Evolutionary conservation across 2,888 invertebrate species (phyloP), one percentile per base, ranked within the genome.

Genomic region (Eupelmus urozonus): DNA sequence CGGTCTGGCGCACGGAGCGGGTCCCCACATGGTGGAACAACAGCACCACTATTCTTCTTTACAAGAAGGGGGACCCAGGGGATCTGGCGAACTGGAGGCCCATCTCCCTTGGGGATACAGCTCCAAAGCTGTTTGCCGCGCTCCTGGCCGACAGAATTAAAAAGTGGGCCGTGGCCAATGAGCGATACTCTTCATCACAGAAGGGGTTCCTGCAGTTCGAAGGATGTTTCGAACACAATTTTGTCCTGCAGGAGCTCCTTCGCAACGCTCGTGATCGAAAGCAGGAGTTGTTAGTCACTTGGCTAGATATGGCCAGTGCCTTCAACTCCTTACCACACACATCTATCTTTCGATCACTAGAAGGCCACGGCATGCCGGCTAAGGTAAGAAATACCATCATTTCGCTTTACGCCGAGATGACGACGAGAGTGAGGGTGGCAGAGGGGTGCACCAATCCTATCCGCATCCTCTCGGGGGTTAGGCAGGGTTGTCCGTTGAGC

Each of bases 171-270:
- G 18, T 45, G 23, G 23, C 42, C 7, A 73, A 73, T 13, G 16
- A 13, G 34, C 23, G 55, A 0, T 29, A 40, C 11, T 63, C 40
- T 40, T 9, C 20, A 1, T 23, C 3, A 11, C 89, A 90, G 75
- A 90, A 90, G 81, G 88, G 88, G 25, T 90, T 90, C 80, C 82
- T 86, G 69, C 84, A 84, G 9, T 82, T 80, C 53, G 87, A 89
- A 73, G 88, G 87, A 0, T 88, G 85, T 70, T 78, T 82, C 0
- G 88, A 88, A 78, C 88, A 89, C 78, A 89, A 88, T 76, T 89
- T 84, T 78, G 80, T 85, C 23, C 76, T 88, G 13, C 86, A 87
- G 81, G 82, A 84, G 25, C 79, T 82, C 42, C 72, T 86, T 0
- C 76, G 79, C 3, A 84, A 85, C 27, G 82, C 85, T 5, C 72